Evolutionary conservation across 1,140 invertebrate species (phyloP).

Genomic region (Drosophila teissieri): DNA sequence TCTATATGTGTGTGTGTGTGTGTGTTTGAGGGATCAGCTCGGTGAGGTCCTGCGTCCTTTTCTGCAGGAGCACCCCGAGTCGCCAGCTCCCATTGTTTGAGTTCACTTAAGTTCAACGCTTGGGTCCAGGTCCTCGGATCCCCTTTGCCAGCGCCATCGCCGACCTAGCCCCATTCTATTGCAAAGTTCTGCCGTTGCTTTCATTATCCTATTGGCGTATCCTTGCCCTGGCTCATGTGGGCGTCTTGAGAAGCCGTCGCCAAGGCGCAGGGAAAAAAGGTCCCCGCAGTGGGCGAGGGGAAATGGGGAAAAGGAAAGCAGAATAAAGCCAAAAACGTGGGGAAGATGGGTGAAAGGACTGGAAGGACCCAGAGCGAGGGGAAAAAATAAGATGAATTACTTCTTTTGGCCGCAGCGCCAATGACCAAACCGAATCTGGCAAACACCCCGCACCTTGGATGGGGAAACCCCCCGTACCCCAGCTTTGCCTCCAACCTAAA

Average conservation of each 20-base stretch:
- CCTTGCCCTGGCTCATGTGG: constrained; percentile 77
- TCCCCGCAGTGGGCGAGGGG: constrained; percentile 2
- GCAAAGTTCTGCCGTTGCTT: constrained; percentile 71
- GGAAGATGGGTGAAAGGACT: constrained; percentile 12
- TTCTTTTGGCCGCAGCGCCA: constrained; percentile 82
- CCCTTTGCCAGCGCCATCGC: constrained; percentile 22
- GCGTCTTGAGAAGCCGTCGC: constrained; percentile 72
- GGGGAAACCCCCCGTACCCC: background rate
- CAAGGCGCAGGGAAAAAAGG: constrained; percentile 54
- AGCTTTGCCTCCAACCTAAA: constrained; percentile 1
- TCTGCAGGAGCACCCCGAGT: constrained; percentile 51
- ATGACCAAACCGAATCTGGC: constrained; percentile 65
- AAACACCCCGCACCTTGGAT: constrained; percentile 22
- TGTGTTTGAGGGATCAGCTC: constrained; percentile 49
- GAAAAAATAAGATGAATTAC: constrained; percentile 82
- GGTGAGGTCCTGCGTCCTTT: constrained; percentile 59
- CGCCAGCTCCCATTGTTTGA: constrained; percentile 79
- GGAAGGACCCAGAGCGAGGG: constrained; percentile 6
- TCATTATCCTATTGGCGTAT: constrained; percentile 82
- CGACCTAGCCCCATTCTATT: constrained; percentile 34
- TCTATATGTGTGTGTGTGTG: constrained; percentile 38
- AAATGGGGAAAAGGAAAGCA: constrained; percentile 8
- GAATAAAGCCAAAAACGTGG: constrained; percentile 19
- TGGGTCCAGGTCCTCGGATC: constrained; percentile 52
- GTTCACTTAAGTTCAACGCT: constrained; percentile 83